Base-by-base conservation (phyloP, 2,888 invertebrate genomes). In the Hemaris fuciformis region DNA sequence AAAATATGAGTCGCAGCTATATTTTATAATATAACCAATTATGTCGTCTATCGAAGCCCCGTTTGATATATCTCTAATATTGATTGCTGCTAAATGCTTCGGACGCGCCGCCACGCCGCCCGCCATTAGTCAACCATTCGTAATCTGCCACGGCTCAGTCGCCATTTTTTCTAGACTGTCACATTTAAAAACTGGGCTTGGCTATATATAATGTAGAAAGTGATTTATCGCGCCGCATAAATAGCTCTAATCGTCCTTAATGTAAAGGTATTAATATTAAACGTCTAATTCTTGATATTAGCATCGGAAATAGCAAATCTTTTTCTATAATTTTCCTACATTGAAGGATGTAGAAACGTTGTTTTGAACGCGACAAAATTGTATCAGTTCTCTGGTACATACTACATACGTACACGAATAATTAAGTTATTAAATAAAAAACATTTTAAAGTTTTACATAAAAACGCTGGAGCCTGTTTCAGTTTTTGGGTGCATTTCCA, bases 161-260 rank as follows among this genome's bases (percentile, higher is more conserved):
- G 53, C 31, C 53, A 53, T 53, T 53, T 53, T 53, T 53, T 53
- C 7, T 31, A 31, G 18, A 27, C 53, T 31, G 53, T 31, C 53
- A 31, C 53, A 53, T 53, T 53, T 53, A 31, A 46, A 42, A 53
- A 53, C 31, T 25, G 18, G 18, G 18, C 53, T 10, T 27, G 0
- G 4, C 8, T 53, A 31, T 45, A 42, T 5, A 42, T 42, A 42
- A 42, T 25, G 25, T 63, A 64, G 64, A 64, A 64, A 64, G 64
- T 64, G 64, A 64, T 64, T 61, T 53, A 64, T 61, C 10, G 57
- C 38, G 42, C 34, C 31, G 23, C 61, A 61, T 64, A 57, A 61
- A 58, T 23, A 48, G 25, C 59, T 61, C 43, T 59, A 63, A 41
- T 63, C 46, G 23, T 6, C 48, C 34, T 48, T 48, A 63, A 60